Conservation (phyloP, 2,113 vertebrate species). For the Lophura nycthemera region DNA sequence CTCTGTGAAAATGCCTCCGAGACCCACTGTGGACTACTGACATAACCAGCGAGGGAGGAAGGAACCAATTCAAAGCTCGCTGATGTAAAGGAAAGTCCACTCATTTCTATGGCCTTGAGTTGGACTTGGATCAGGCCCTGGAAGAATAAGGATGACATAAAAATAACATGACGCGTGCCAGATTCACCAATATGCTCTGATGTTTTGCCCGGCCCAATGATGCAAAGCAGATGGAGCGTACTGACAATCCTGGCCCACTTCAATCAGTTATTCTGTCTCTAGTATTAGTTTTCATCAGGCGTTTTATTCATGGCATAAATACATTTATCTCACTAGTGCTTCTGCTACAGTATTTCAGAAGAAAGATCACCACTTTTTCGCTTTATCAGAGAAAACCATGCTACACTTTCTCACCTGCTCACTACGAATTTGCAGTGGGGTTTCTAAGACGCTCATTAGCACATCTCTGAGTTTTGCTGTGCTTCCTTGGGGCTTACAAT, state of each 20-base stretch:
- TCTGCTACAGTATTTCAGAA: not conserved
- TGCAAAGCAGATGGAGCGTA: slow-evolving; percentile 67
- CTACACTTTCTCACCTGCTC: not conserved
- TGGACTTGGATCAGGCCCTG: slow-evolving; percentile 58
- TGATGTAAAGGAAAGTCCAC: slow-evolving; percentile 68
- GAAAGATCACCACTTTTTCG: slow-evolving; percentile 3
- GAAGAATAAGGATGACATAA: slow-evolving; percentile 71
- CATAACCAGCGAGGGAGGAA: not conserved
- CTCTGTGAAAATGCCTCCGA: slow-evolving; percentile 17
- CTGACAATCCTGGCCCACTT: slow-evolving; percentile 61
- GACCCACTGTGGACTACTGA: not conserved
- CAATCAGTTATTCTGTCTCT: slow-evolving; percentile 30
- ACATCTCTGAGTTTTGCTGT: not conserved
- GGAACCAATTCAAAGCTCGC: not conserved
- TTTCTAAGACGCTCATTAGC: not conserved
- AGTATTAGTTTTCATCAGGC: slow-evolving; percentile 45
- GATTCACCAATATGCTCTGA: slow-evolving; percentile 71
- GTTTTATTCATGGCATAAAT: slow-evolving; percentile 57
- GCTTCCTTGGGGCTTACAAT: not conserved
- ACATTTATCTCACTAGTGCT: slow-evolving; percentile 51
- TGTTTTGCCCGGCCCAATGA: slow-evolving; percentile 64
- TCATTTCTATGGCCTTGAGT: slow-evolving; percentile 47
- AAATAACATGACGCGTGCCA: slow-evolving; percentile 72
- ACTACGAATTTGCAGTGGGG: not conserved
- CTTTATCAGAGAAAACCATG: not conserved